Conservation (phyloP, 2,888 invertebrate genomes). For the Tipula helvola region DNA sequence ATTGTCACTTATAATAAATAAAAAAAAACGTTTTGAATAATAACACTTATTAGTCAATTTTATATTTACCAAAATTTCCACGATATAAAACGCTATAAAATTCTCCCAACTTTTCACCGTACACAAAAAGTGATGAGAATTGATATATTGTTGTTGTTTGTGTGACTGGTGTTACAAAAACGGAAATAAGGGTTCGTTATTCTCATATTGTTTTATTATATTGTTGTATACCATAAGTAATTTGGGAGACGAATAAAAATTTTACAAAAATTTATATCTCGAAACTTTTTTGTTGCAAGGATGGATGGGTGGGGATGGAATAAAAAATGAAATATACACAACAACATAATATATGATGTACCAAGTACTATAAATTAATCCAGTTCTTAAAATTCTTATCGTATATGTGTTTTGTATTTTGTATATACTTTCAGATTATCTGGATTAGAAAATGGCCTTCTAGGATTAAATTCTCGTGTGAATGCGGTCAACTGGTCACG, state of each 20-base stretch:
- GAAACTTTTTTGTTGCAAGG: background rate
- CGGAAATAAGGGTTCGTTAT: background rate
- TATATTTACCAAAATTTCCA: background rate
- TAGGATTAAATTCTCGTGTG: conserved; percentile 51
- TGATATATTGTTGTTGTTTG: background rate
- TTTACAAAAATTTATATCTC: background rate
- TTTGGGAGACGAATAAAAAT: background rate
- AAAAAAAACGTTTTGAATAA: background rate
- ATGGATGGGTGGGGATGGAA: background rate
- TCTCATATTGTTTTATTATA: background rate
- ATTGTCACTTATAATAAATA: background rate
- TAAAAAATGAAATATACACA: background rate
- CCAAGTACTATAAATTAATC: background rate
- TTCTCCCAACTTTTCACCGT: background rate
- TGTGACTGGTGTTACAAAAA: background rate
- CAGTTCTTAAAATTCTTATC: conserved; percentile 4
- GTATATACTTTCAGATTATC: conserved; percentile 47
- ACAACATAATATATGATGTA: background rate
- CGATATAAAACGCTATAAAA: background rate
- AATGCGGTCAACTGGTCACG: conserved; percentile 42
- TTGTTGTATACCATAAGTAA: background rate
- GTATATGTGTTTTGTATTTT: background rate
- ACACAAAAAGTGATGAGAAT: background rate
- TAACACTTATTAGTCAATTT: background rate
- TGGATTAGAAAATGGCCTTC: conserved; percentile 73